Percentiles rank a stretch among this genome's conserved stretches.
Evolutionary conservation across 35 echinoderm and acorn worm species (phyloP).

Genomic region (Apostichopus parvimensis): DNA sequence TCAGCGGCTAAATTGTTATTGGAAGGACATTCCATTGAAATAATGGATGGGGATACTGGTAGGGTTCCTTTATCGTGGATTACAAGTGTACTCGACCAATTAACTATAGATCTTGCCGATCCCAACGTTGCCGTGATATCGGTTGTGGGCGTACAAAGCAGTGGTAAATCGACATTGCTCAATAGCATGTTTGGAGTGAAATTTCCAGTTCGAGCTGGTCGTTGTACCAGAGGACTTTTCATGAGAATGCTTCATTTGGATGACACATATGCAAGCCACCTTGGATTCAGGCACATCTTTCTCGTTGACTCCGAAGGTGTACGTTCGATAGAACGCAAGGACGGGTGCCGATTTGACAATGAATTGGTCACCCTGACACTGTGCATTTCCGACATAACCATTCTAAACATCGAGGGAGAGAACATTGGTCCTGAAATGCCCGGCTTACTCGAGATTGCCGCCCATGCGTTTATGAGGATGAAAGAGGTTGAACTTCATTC

Average conservation of each 20-base stretch:
- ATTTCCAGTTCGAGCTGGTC: constrained; percentile 33
- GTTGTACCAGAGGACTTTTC: constrained; percentile 35
- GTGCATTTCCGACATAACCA: constrained; percentile 27
- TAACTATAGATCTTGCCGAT: background rate
- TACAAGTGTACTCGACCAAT: constrained; percentile 15
- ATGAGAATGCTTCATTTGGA: background rate
- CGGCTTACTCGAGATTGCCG: constrained; percentile 19
- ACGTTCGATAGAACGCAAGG: constrained; percentile 12
- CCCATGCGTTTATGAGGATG: constrained; percentile 33
- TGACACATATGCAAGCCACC: too few species aligned
- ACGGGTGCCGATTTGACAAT: constrained; percentile 30
- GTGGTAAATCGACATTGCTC: constrained; percentile 41
- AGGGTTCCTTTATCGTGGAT: constrained; percentile 20
- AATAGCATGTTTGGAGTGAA: constrained; percentile 47
- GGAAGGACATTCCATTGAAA: constrained; percentile 15
- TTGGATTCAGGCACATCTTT: too few species aligned
- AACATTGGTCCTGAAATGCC: constrained; percentile 39
- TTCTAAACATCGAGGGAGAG: constrained; percentile 20
- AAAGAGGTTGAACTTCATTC: constrained; percentile 24
- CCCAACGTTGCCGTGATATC: background rate
- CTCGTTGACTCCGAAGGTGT: too few species aligned
- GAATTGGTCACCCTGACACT: constrained; percentile 20
- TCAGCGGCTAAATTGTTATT: background rate
- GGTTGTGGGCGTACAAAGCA: constrained; percentile 29
- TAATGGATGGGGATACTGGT: constrained; percentile 43